Percentiles rank a stretch among this genome's conserved stretches.
Conservation (phyloP, 2,888 invertebrate genomes). For the Idaea dimidiata region DNA sequence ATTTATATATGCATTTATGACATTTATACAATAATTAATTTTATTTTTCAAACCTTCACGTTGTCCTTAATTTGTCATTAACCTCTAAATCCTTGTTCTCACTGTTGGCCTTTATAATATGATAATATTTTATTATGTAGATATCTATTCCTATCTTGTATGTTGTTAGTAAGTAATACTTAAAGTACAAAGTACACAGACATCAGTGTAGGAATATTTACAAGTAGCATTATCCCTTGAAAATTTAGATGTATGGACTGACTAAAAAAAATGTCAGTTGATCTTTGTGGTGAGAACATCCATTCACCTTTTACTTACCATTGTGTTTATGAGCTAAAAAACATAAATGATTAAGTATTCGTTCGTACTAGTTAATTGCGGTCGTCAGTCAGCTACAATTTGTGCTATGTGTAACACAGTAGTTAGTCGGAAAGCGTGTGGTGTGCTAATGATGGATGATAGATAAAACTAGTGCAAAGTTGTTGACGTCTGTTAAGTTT, state of each 20-base stretch:
- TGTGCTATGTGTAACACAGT: conserved; percentile 18
- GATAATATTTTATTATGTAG: not conserved
- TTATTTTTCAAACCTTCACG: not conserved
- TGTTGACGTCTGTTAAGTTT: conserved; percentile 38
- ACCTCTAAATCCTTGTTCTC: not conserved
- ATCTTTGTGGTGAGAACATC: conserved; percentile 55
- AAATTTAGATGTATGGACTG: not conserved
- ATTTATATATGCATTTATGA: not conserved
- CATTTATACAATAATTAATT: not conserved
- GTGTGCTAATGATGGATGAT: not conserved
- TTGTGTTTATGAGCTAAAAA: conserved; percentile 48
- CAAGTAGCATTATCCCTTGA: not conserved
- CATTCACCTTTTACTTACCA: conserved; percentile 62
- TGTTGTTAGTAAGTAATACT: no score
- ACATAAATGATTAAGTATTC: conserved; percentile 21
- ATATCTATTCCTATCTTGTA: not conserved
- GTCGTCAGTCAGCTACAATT: conserved; percentile 18
- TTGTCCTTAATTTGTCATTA: not conserved
- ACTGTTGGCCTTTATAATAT: conserved; percentile 1
- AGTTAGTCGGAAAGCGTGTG: not conserved
- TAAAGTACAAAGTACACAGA: not conserved
- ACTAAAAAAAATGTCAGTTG: no score
- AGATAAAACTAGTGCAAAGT: conserved; percentile 23
- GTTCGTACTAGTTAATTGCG: conserved; percentile 27
- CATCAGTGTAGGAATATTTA: not conserved